Evolutionary conservation across 2,888 invertebrate genomes (phyloP).

Genomic region (Embidobia sp.): DNA sequence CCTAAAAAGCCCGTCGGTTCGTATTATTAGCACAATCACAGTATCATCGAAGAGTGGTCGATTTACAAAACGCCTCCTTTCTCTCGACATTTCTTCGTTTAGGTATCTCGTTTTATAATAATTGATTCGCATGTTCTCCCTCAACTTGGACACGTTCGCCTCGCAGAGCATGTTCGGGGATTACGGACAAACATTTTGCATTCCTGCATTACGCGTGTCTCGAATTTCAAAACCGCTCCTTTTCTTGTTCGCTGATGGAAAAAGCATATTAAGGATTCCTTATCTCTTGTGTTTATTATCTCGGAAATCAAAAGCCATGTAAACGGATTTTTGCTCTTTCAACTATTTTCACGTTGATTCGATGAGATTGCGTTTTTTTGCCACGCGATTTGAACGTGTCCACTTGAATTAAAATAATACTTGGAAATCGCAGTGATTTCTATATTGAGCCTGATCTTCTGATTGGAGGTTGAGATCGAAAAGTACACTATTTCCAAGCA

Average conservation of each 20-base stretch:
- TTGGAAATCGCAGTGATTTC: slow-evolving; percentile 25
- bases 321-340: neutral
- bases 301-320: neutral
- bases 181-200: slow-evolving; percentile 51
- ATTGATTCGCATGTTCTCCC: slow-evolving; percentile 56
- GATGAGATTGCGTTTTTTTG: neutral
- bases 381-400: slow-evolving; percentile 49
- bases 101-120: slow-evolving; percentile 59
- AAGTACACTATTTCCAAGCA: slow-evolving; percentile 36
- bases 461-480: too few species aligned
- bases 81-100: slow-evolving; percentile 54
- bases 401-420: slow-evolving; percentile 43
- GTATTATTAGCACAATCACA: slow-evolving; percentile 72
- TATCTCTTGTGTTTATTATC: slow-evolving; percentile 2
- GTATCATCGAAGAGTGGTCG: slow-evolving; percentile 72
- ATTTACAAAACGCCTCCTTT: slow-evolving; percentile 71
- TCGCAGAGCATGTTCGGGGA: slow-evolving; percentile 50
- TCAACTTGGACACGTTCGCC: slow-evolving; percentile 56
- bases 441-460: slow-evolving; percentile 3
- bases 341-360: slow-evolving; percentile 2
- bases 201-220: slow-evolving; percentile 60
- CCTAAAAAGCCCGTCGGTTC: too few species aligned
- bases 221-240: slow-evolving; percentile 53
- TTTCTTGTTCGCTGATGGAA: slow-evolving; percentile 45
- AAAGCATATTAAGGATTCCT: slow-evolving; percentile 48